Percentiles rank a stretch among this genome's conserved stretches.
Conservation (phyloP, 2,888 invertebrate species). For the Seira musarum region DNA sequence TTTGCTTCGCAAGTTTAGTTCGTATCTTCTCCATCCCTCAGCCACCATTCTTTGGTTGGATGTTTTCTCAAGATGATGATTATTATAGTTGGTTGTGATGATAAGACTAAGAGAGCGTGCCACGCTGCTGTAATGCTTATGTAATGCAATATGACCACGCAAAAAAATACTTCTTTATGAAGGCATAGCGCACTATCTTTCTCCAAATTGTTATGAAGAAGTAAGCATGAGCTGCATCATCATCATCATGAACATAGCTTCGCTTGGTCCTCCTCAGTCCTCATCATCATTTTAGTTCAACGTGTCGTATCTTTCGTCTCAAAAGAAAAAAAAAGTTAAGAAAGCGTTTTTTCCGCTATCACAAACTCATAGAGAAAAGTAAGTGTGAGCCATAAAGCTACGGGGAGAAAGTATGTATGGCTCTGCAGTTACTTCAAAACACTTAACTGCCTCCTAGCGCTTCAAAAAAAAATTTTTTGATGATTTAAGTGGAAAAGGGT, state of each 20-base stretch:
- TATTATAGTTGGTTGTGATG: conserved; percentile 30
- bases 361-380: too few relatives aligned
- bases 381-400: too few relatives aligned
- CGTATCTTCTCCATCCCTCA: neutral
- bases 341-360: conserved; percentile 27
- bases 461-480: conserved; percentile 45
- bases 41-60: conserved; percentile 38
- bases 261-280: neutral
- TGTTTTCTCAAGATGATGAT: conserved; percentile 35
- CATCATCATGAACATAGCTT: too few relatives aligned
- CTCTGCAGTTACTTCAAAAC: neutral
- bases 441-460: conserved; percentile 31
- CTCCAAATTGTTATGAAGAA: too few relatives aligned
- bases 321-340: conserved; percentile 20
- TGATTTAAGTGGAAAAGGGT: conserved; percentile 59
- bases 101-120: conserved; percentile 26
- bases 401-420: too few relatives aligned
- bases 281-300: conserved; percentile 24
- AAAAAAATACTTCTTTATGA: too few relatives aligned
- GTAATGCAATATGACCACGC: too few relatives aligned
- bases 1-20: conserved; percentile 28
- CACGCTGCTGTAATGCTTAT: too few relatives aligned
- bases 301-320: conserved; percentile 35
- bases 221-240: conserved; percentile 30
- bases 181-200: too few relatives aligned